These are phyloP conservation scores for Anas bahamensis DNA, from an alignment of 2,797 vertebrate species.

Conservation along the genomic window DNA sequence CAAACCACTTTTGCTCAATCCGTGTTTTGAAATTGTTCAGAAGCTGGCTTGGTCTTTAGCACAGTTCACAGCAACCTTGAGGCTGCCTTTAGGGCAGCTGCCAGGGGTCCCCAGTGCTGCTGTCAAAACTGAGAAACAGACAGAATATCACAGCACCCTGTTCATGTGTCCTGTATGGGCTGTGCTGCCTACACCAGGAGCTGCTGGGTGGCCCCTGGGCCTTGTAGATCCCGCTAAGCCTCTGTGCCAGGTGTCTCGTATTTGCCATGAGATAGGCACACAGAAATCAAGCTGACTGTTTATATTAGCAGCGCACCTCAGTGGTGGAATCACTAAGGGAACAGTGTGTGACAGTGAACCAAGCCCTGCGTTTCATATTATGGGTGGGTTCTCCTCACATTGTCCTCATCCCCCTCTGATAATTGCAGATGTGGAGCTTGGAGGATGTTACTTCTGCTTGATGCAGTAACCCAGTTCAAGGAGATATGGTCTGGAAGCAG, in stretches of 20 bases:
- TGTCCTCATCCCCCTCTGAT: not conserved
- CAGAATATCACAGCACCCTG: not conserved
- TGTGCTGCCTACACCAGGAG: not conserved
- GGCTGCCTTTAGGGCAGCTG: not conserved
- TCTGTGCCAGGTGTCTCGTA: not conserved
- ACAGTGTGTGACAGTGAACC: not conserved
- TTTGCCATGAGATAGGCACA: not conserved
- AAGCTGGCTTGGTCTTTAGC: constrained; percentile 29
- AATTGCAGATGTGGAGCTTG: not conserved
- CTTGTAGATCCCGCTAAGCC: not conserved
- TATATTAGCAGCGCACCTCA: not conserved
- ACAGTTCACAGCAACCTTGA: not conserved
- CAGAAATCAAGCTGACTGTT: not conserved
- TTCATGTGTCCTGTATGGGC: fast-evolving
- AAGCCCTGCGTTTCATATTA: not conserved
- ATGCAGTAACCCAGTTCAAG: not conserved
- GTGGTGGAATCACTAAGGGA: not conserved
- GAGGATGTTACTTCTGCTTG: not conserved
- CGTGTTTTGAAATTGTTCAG: constrained; percentile 20
- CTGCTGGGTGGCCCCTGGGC: not conserved
- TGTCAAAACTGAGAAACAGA: not conserved
- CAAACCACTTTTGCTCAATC: constrained; percentile 20
- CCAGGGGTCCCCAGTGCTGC: not conserved
- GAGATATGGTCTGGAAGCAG: not conserved
- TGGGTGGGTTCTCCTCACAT: not conserved